Percentiles rank a stretch among this genome's conserved stretches.
phyloP scores from a whole-genome alignment of 2,888 invertebrate species.

The Papilio demoleus region DNA sequence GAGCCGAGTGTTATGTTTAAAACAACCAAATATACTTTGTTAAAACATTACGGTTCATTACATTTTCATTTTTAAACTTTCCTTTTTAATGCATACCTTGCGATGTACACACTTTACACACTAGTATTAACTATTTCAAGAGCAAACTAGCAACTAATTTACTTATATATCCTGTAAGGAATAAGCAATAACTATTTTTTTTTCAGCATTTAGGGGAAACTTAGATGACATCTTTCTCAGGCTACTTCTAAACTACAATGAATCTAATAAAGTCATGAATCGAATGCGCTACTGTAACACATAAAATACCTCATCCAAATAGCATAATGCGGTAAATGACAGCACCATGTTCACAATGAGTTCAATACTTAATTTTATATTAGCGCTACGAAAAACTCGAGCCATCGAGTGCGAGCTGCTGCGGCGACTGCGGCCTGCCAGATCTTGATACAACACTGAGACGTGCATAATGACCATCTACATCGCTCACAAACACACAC shows the following conservation, averaged over 20 bases:
- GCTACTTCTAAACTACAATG: neutral
- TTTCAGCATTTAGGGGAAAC: too few relatives aligned
- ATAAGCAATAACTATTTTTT: too few relatives aligned
- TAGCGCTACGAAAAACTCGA: conserved; percentile 3
- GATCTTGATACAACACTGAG: conserved; percentile 29
- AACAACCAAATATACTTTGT: neutral
- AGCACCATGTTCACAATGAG: conserved; percentile 24
- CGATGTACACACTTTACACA: too few relatives aligned
- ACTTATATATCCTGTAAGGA: too few relatives aligned
- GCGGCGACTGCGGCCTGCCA: conserved; percentile 1
- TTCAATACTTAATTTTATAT: conserved; percentile 16
- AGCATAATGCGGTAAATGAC: conserved; percentile 33
- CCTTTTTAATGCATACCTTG: too few relatives aligned
- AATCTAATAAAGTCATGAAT: neutral
- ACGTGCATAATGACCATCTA: conserved; percentile 33
- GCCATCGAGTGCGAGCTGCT: neutral
- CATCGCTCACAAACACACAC: conserved; percentile 28
- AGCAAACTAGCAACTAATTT: too few relatives aligned
- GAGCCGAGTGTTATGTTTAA: neutral
- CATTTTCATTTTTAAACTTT: too few relatives aligned
- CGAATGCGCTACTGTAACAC: neutral
- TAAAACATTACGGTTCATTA: neutral
- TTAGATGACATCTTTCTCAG: too few relatives aligned
- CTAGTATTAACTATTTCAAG: too few relatives aligned
- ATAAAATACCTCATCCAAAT: conserved; percentile 33